phyloP scores from a whole-genome alignment of 2,888 invertebrate genomes.

The Odontomyia ornata region DNA sequence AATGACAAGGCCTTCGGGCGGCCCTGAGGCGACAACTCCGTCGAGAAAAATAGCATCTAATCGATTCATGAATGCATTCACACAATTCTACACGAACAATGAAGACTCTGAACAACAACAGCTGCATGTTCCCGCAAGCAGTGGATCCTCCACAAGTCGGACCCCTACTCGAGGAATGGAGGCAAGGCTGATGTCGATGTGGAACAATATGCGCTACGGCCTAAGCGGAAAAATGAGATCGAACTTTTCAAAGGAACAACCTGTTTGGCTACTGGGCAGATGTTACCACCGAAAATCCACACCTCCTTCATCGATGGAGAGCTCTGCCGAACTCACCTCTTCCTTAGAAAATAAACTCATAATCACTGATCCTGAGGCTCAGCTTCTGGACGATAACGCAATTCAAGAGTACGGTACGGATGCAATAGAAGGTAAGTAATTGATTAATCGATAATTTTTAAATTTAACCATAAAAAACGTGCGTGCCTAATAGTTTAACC shows the following conservation, averaged over 20 bases:
- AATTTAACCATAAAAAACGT: too few relatives aligned
- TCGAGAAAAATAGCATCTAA: conserved; percentile 64
- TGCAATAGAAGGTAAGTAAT: conserved; percentile 56
- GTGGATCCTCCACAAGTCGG: conserved; percentile 58
- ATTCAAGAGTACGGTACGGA: conserved; percentile 66
- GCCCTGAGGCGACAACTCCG: conserved; percentile 56
- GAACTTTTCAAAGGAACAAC: conserved; percentile 84
- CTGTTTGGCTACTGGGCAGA: conserved; percentile 85
- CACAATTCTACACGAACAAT: conserved; percentile 58
- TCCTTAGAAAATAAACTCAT: conserved; percentile 52
- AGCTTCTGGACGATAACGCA: conserved; percentile 58
- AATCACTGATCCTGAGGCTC: conserved; percentile 7
- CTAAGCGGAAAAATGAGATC: conserved; percentile 83
- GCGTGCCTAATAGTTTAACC: too few relatives aligned
- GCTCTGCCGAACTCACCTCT: conserved; percentile 60
- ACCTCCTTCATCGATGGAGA: conserved; percentile 67
- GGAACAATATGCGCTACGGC: conserved; percentile 93
- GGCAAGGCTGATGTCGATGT: conserved; percentile 83
- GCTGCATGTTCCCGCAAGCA: conserved; percentile 44
- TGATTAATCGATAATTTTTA: background rate
- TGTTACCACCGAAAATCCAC: conserved; percentile 81
- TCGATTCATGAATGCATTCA: conserved; percentile 62
- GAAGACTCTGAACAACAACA: conserved; percentile 41
- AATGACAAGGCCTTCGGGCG: conserved; percentile 24
- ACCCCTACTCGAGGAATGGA: conserved; percentile 74